phyloP scores from a whole-genome alignment of 2,888 invertebrate genomes.

The Tuta absoluta region DNA sequence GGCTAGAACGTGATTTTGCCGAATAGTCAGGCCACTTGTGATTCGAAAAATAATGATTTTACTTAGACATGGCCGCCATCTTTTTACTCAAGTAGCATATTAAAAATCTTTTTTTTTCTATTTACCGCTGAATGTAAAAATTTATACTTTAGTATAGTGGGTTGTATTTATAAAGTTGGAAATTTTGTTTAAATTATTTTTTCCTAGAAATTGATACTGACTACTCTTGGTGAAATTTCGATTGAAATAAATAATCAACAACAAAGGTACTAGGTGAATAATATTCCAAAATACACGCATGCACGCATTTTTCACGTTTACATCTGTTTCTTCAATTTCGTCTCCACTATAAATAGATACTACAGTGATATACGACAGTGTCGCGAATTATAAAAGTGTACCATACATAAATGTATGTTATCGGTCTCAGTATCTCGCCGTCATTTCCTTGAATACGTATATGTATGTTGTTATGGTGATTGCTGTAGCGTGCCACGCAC shows the following conservation, averaged over 20 bases:
- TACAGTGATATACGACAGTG: not conserved
- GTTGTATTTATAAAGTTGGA: no score
- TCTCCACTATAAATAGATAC: not conserved
- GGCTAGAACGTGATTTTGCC: not conserved
- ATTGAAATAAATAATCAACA: no score
- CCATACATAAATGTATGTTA: constrained; percentile 5
- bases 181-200: no score
- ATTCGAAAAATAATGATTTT: no score
- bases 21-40: no score
- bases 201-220: no score
- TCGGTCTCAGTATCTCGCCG: constrained; percentile 9
- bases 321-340: not conserved
- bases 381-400: not conserved
- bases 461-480: constrained; percentile 17
- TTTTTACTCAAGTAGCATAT: no score
- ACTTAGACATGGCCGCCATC: no score
- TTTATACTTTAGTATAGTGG: no score
- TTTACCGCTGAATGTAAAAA: no score
- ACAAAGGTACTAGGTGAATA: not conserved
- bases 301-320: not conserved
- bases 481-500: constrained; percentile 9
- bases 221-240: no score
- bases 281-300: not conserved
- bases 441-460: constrained; percentile 19
- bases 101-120: no score